Base-by-base conservation (phyloP, 2,888 invertebrate species). In the Polia nebulosa region DNA sequence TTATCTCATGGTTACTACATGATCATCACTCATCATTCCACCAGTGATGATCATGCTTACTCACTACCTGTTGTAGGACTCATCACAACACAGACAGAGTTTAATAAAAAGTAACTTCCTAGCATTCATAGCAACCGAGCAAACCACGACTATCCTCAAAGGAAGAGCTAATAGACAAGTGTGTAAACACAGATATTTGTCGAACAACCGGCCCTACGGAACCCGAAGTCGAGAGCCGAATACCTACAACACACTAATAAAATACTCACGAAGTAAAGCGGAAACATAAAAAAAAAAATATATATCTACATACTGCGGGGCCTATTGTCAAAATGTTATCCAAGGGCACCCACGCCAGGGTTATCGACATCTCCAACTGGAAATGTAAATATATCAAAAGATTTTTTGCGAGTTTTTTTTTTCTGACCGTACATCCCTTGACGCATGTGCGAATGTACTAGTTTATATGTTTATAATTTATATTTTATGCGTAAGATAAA, bases 181-280 rank as follows among this genome's bases (percentile, higher is more conserved):
- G 22, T 45, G 64, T 64, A 51, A 78, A 77, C 64, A 77, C 17
- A 27, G 47, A 27, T 72, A 65, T 76, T 76, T 66, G 74, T 63
- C n/a, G 41, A 76, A 62, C 67, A 72, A 72, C 66, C 41, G 49
- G 66, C 62, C 57, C 59, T 66, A 60, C 71, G 55, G 75, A 59
- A 65, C 56, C 59, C 53, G 55, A 76, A 34, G 47, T 60, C 56
- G 49, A 63, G 49, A 53, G 39, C 51, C 60, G 64, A 72, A 60
- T 66, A 32, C 69, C 49, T 60, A 67, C 58, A 64, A 76, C 51
- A 72, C 72, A 76, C 82, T 81, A 85, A 82, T 80, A 85, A 83
- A 84, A 83, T 72, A 70, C 76, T 85, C 85, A 83, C 83, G 85
- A 79, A 69, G 70, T 71, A 63, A 73, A 76, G 53, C 85, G 85